Evolutionary conservation across 92 coral and sea anemone species (phyloP), one percentile per base, ranked within the genome.

Genomic region (Isaurus tuberculatus): DNA sequence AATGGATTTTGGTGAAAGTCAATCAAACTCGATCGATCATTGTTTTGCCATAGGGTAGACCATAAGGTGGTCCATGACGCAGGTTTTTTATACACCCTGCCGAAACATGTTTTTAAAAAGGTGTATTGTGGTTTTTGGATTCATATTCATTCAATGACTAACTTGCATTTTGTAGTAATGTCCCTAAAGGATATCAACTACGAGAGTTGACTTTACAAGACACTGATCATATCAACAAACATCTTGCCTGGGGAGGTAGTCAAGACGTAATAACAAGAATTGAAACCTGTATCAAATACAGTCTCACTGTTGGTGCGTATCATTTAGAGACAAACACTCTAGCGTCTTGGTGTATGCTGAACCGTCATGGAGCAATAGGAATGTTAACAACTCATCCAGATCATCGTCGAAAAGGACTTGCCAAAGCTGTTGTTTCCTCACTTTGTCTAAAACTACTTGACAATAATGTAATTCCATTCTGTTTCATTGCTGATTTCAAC

Each of bases 361-460:
- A 19, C 8, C 51, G 83, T 64, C 40, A 60, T 32, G 90, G 90
- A 4, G 40, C 34, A 22, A n/a, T 86, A 23, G 65, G 74, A 5
- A 40, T 81, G 70, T 66, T 86, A 1, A 49, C 55, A 27, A 86
- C 90, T 2, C 49, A 57, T 0, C 74, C 80, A 20, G 60, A 28
- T 5, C 82, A 86, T 72, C 75, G 90, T 11, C 29, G 60, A 28
- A 61, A 51, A 43, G 90, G 90, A 29, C 70, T 86, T 20, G 90
- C 90, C 3, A 80, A 60, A 40, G 72, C 86, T 57, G 74, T 81
- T 5, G 53, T 71, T 25, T 46, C 65, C 14, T 73, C 72, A 55
- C 89, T 79, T 19, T 72, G 84, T 15, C 66, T 14, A 9, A 57
- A 43, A 29, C 69, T 86, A 7, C 67, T 79, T 3, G 63, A 79